phyloP scores from a whole-genome alignment of 1,140 invertebrate species.

The Ladona fulva region DNA sequence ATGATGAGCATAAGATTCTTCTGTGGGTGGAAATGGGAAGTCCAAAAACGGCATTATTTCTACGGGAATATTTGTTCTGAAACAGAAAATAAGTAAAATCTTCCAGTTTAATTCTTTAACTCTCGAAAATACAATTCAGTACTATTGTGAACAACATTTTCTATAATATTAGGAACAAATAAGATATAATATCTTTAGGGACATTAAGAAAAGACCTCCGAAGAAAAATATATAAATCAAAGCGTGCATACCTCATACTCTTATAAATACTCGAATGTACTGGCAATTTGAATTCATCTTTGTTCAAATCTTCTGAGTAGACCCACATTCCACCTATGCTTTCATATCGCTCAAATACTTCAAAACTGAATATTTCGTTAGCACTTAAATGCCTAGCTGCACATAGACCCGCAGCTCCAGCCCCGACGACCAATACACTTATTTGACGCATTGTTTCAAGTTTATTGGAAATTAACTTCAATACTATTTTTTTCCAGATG shows the following conservation, averaged over 20 bases:
- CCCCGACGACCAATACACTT: constrained; percentile 59
- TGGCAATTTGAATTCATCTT: constrained; percentile 49
- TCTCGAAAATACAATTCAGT: too few species aligned
- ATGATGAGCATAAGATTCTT: constrained; percentile 46
- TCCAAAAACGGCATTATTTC: constrained; percentile 85
- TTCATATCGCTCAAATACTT: constrained; percentile 52
- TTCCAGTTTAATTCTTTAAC: neutral
- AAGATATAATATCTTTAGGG: too few species aligned
- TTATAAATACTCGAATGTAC: constrained; percentile 66
- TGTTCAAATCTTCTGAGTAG: constrained; percentile 52
- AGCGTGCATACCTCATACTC: neutral
- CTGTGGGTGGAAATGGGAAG: constrained; percentile 45
- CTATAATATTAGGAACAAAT: too few species aligned
- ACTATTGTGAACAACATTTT: too few species aligned
- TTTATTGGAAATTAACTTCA: too few species aligned
- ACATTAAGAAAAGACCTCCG: neutral
- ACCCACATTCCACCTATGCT: constrained; percentile 63
- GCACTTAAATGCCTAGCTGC: constrained; percentile 47
- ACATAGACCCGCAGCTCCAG: constrained; percentile 66
- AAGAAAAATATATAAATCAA: too few species aligned
- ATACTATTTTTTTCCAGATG: too few species aligned
- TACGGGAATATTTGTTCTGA: constrained; percentile 77
- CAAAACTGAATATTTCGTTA: constrained; percentile 36
- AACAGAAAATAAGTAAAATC: constrained; percentile 28
- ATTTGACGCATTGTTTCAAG: too few species aligned